Conservation (phyloP, 2,888 invertebrate species). For the Isotomurus palustris region DNA sequence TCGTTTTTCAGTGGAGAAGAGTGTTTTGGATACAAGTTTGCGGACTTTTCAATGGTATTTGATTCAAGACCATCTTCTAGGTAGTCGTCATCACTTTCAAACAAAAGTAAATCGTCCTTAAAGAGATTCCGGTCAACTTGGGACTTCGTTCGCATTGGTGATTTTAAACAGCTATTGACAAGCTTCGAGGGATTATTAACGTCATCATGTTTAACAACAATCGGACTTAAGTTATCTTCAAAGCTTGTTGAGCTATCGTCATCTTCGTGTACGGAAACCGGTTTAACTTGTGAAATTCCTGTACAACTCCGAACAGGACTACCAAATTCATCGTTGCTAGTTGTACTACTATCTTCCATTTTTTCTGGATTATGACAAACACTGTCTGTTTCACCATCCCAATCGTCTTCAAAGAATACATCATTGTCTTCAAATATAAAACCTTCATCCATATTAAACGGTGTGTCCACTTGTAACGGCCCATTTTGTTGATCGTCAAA, state of each 20-base stretch:
- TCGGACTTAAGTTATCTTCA: too few species aligned
- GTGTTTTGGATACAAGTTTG: background rate
- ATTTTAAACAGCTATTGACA: background rate
- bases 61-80: background rate
- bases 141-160: background rate
- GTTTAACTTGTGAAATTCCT: background rate
- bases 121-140: constrained; percentile 1
- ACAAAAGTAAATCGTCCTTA: constrained; percentile 8
- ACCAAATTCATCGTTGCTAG: constrained; percentile 10
- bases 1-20: background rate
- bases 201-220: too few species aligned
- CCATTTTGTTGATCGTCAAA: background rate
- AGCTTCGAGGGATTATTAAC: too few species aligned
- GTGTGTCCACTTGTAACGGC: background rate
- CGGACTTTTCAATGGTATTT: background rate
- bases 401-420: background rate
- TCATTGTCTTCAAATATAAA: constrained; percentile 7
- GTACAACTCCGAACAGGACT: constrained; percentile 1
- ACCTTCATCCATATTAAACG: background rate
- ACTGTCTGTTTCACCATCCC: background rate
- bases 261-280: background rate
- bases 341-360: background rate
- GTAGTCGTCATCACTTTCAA: constrained; percentile 5
- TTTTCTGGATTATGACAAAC: background rate
- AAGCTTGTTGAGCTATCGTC: too few species aligned